Evolutionary conservation across 2,888 invertebrate genomes (phyloP), one percentile per base, ranked within the genome.

Genomic region (Pristionchus arcanus): DNA sequence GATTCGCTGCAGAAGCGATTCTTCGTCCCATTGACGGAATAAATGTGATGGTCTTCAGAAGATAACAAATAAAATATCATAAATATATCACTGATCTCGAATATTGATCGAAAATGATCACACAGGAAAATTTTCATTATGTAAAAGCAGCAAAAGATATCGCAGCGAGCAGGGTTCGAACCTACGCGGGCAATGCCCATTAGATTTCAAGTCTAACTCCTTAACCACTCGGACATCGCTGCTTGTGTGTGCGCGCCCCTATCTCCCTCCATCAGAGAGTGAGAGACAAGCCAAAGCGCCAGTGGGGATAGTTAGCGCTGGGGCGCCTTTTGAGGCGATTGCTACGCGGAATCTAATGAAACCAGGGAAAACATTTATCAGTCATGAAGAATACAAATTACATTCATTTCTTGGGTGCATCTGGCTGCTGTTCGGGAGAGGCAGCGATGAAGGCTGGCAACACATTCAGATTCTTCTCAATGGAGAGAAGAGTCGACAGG

Each of bases 161-260:
- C 93, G 94, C 94, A 92, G 92, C 95, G 95, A 96, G 96, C 96
- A 96, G 96, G 96, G 96, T 96, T 96, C 96, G 96, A 96, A 96
- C 96, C 96, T 96, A 96, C 96, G 96, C 96, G 96, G 96, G 96
- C 96, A 96, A 94, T 96, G 96, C 96, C 96, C 96, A 96, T 96
- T 96, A 96, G 96, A 96, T 96, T 96, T 96, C 96, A 96, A 96
- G 96, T 96, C 96, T 96, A 96, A 96, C 96, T 96, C 96, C 96
- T 96, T 96, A 96, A 96, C 96, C 96, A 96, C 96, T 96, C 96
- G 91, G 91, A 91, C 91, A 91, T 91, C 91, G 90, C 87, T 89
- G 91, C 90, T 77, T 66, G 77, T 3, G 2, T 25, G 25, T 25
- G 63, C 3, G 25, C 2, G 63, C 63, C 0, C 25, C 25, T 63